Evolutionary conservation across 2,797 vertebrate species (phyloP).

Genomic region (Orestias chungarensis): DNA sequence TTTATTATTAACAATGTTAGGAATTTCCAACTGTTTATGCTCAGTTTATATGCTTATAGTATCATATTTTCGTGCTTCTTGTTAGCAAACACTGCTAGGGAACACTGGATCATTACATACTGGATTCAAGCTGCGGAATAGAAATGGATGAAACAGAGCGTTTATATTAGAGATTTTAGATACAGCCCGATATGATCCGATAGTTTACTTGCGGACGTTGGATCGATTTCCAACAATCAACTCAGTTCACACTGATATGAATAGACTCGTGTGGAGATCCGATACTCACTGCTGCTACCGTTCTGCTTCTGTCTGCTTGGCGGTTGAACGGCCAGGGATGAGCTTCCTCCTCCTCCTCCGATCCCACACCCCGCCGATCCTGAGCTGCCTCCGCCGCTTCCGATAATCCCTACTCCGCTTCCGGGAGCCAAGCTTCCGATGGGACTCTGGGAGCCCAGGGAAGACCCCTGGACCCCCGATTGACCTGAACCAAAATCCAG

Average conservation of each 20-base stretch:
- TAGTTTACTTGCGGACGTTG: too few relatives aligned
- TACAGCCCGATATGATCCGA: too few relatives aligned
- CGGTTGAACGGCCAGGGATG: conserved; percentile 55
- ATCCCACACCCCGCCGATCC: conserved; percentile 41
- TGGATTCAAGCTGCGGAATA: too few relatives aligned
- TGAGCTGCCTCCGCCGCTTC: conserved; percentile 67
- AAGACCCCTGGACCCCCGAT: conserved; percentile 51
- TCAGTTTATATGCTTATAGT: too few relatives aligned
- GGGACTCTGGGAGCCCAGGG: conserved; percentile 62
- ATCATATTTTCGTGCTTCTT: too few relatives aligned
- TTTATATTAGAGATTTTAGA: too few relatives aligned
- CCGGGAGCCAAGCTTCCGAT: conserved; percentile 63
- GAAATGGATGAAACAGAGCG: too few relatives aligned
- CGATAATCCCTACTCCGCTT: conserved; percentile 71
- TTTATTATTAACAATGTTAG: too few relatives aligned
- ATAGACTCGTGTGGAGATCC: background rate
- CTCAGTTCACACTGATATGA: background rate
- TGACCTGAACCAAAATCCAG: conserved; percentile 73
- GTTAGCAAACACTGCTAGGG: too few relatives aligned
- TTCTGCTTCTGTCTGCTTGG: conserved; percentile 85
- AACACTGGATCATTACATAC: too few relatives aligned
- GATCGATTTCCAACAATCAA: too few relatives aligned
- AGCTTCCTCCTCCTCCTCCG: conserved; percentile 60
- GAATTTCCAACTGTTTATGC: too few relatives aligned
- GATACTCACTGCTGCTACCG: conserved; percentile 86